phyloP scores from a whole-genome alignment of 2,113 vertebrate species.

The Okapia johnstoni region DNA sequence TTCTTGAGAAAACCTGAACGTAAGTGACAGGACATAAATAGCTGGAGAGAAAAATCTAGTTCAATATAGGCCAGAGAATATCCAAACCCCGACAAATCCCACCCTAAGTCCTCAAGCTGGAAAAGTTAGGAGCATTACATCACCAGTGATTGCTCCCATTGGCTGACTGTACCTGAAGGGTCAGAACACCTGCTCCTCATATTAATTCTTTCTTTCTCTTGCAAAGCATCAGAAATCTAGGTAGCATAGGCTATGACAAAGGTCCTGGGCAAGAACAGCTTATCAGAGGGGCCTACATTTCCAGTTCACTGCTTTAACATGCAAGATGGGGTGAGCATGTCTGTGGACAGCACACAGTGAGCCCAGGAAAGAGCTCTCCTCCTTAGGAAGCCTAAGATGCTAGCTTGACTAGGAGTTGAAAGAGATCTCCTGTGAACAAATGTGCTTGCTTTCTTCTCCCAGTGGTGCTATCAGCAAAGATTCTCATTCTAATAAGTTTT shows the following conservation, averaged over 20 bases:
- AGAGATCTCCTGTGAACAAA: conserved; percentile 74
- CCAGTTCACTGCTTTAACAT: neutral
- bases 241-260: neutral
- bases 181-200: conserved; percentile 36
- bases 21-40: conserved; percentile 71
- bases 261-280: neutral
- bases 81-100: conserved; percentile 53
- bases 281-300: neutral
- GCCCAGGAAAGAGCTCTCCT: conserved; percentile 30
- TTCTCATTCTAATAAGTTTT: conserved; percentile 81
- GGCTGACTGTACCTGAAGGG: conserved; percentile 44
- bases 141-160: conserved; percentile 53
- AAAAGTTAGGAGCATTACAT: conserved; percentile 64
- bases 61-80: conserved; percentile 67
- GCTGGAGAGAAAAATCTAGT: conserved; percentile 66
- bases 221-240: neutral
- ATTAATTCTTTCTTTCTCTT: conserved; percentile 62
- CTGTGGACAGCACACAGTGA: neutral
- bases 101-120: conserved; percentile 40
- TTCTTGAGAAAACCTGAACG: conserved; percentile 63
- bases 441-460: conserved; percentile 75
- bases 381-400: conserved; percentile 50
- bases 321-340: neutral
- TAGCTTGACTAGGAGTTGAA: conserved; percentile 70
- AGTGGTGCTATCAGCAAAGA: conserved; percentile 69